These are phyloP conservation scores for Silurus aristotelis DNA, from an alignment of 2,797 vertebrate species.

Conservation along the genomic window DNA sequence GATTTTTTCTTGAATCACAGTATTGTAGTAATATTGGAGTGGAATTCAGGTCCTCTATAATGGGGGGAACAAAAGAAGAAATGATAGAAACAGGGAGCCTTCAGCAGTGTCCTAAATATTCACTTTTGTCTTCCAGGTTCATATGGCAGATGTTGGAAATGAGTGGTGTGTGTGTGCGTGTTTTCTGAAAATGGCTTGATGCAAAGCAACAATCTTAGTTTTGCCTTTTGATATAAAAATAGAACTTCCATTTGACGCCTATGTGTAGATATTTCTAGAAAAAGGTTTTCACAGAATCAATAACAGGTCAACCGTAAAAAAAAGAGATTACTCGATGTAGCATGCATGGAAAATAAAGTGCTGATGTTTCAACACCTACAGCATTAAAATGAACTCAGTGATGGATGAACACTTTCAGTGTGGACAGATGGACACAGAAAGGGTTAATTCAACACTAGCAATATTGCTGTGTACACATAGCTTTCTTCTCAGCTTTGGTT, in stretches of 20 bases:
- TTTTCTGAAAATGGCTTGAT: slow-evolving; percentile 21
- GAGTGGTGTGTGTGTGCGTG: slow-evolving; percentile 40
- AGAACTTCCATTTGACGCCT: slow-evolving; percentile 26
- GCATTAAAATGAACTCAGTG: background rate
- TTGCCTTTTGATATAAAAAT: slow-evolving; percentile 54
- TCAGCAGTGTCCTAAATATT: slow-evolving; percentile 71
- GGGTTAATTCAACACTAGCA: slow-evolving; percentile 13
- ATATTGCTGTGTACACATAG: slow-evolving; percentile 7
- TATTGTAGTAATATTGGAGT: slow-evolving; percentile 52
- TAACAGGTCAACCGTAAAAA: slow-evolving; percentile 9
- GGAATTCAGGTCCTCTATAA: slow-evolving; percentile 21
- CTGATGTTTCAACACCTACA: slow-evolving; percentile 14
- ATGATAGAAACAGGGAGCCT: slow-evolving; percentile 54
- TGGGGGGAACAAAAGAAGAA: slow-evolving; percentile 16
- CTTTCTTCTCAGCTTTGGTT: slow-evolving; percentile 21
- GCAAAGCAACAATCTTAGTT: slow-evolving; percentile 53
- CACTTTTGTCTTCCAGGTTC: slow-evolving; percentile 81
- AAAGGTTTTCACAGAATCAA: background rate
- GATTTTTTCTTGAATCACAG: slow-evolving; percentile 40
- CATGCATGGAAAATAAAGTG: background rate
- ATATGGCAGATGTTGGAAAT: slow-evolving; percentile 59
- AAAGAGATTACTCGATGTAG: slow-evolving; percentile 37
- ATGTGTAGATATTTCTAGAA: slow-evolving; percentile 25
- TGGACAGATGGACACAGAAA: background rate
- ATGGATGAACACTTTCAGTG: background rate